A percentile compares a stretch with the other conserved stretches of the same genome.
Conservation (phyloP, 2,113 vertebrate genomes). For the Galemys pyrenaicus region DNA sequence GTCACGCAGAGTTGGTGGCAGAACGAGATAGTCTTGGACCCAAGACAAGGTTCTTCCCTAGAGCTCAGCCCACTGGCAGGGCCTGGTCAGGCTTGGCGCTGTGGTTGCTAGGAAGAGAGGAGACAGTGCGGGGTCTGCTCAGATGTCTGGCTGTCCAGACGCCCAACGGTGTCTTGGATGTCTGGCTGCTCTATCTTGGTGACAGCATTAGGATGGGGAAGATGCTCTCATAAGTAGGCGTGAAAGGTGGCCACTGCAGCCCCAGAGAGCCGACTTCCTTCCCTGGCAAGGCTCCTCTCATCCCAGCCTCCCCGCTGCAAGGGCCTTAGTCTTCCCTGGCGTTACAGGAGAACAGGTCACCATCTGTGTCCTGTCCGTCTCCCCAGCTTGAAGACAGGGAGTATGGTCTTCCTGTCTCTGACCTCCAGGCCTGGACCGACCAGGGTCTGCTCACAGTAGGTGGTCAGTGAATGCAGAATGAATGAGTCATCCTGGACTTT, state of each 20-base stretch:
- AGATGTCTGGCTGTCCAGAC: not conserved
- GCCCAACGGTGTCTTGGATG: not conserved
- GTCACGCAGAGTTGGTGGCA: not conserved
- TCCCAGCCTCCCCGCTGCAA: not conserved
- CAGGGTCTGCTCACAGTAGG: not conserved
- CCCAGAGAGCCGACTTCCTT: not conserved
- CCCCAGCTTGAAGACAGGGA: not conserved
- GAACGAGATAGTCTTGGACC: not conserved
- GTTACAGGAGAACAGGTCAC: not conserved
- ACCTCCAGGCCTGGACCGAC: not conserved
- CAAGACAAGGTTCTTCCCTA: not conserved
- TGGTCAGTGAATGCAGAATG: not conserved
- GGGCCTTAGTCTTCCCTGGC: not conserved
- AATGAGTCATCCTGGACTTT: not conserved
- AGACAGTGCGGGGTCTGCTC: not conserved
- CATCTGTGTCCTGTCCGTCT: not conserved
- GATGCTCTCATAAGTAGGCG: not conserved
- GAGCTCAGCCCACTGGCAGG: not conserved
- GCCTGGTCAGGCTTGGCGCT: not conserved
- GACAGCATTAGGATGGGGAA: not conserved
- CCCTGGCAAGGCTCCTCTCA: not conserved
- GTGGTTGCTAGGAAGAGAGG: not conserved
- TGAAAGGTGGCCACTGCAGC: not conserved
- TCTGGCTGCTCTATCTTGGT: not conserved
- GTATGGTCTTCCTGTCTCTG: constrained; percentile 5